A percentile compares a stretch with the other conserved stretches of the same genome.
These are phyloP conservation scores for Watsonalla cultraria DNA, from an alignment of 2,888 invertebrate species.

Conservation along the genomic window DNA sequence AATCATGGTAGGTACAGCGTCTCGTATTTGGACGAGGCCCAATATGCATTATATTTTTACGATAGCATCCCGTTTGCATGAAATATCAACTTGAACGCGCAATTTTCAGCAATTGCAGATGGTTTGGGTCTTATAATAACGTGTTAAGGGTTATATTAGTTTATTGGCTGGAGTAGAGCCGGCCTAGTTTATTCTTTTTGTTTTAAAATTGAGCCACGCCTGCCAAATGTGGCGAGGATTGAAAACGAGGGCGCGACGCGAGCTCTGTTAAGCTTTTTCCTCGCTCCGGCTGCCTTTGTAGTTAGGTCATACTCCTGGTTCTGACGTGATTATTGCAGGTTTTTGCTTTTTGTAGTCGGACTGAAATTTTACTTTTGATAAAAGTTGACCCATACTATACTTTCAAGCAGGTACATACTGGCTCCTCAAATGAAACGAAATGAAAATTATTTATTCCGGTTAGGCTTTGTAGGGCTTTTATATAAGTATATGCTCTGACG, in stretches of 20 bases:
- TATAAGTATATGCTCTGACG: no score
- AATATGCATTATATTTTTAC: slow-evolving; percentile 33
- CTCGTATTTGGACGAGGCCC: slow-evolving; percentile 21
- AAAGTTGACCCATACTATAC: no score
- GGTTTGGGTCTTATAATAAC: neutral
- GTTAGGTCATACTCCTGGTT: slow-evolving; percentile 13
- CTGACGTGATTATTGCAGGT: neutral
- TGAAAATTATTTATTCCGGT: no score
- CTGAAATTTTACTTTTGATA: no score
- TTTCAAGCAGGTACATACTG: no score
- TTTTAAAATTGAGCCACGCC: slow-evolving; percentile 48
- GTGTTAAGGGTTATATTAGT: neutral
- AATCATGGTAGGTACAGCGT: slow-evolving; percentile 16
- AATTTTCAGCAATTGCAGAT: neutral
- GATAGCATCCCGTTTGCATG: slow-evolving; percentile 21
- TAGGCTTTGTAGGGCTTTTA: no score
- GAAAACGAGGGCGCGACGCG: slow-evolving; percentile 37
- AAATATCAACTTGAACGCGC: slow-evolving; percentile 7
- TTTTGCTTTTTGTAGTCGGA: no score
- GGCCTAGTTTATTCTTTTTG: slow-evolving; percentile 33
- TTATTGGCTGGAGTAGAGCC: slow-evolving; percentile 5
- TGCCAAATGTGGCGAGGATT: slow-evolving; percentile 52
- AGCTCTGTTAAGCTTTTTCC: slow-evolving; percentile 21
- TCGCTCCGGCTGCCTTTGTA: slow-evolving; percentile 27
- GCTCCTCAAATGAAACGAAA: no score